Evolutionary conservation across 37 sponge, comb jelly and placozoan species (phyloP).

Genomic region (Beroe forskalii): DNA sequence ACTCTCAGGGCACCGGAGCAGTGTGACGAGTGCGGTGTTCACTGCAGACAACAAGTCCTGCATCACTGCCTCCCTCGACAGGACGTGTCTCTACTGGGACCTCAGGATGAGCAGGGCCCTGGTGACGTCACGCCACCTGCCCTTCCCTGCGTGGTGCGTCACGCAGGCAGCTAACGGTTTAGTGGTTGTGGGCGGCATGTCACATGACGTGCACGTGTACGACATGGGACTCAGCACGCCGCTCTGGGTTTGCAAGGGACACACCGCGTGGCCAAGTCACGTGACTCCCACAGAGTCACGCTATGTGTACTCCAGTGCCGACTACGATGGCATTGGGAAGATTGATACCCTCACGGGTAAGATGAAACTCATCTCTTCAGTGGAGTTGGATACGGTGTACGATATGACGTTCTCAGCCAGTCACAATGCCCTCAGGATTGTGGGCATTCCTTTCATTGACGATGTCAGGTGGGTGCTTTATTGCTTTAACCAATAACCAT

Average conservation of each 20-base stretch:
- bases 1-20: background rate
- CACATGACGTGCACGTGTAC: slow-evolving; percentile 29
- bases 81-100: slow-evolving; percentile 3
- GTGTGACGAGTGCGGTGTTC: slow-evolving; percentile 39
- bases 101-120: slow-evolving; percentile 1
- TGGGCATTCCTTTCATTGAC: background rate
- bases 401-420: background rate
- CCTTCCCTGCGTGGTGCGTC: background rate
- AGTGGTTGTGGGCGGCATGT: slow-evolving; percentile 21
- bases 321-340: slow-evolving; percentile 40
- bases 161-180: background rate
- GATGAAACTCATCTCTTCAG: background rate
- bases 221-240: slow-evolving; percentile 38
- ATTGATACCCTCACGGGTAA: slow-evolving; percentile 5
- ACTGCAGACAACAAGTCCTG: background rate
- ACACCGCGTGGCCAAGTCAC: slow-evolving; percentile 31
- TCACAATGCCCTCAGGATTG: background rate
- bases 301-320: slow-evolving; percentile 20
- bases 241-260: slow-evolving; percentile 34
- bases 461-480: slow-evolving; percentile 55
- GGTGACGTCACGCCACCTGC: background rate
- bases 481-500: no score
- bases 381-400: slow-evolving; percentile 12
- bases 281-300: background rate
- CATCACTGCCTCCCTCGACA: slow-evolving; percentile 3